These are phyloP conservation scores for Florisuga fusca DNA, from an alignment of 2,797 vertebrate species.

Conservation along the genomic window DNA sequence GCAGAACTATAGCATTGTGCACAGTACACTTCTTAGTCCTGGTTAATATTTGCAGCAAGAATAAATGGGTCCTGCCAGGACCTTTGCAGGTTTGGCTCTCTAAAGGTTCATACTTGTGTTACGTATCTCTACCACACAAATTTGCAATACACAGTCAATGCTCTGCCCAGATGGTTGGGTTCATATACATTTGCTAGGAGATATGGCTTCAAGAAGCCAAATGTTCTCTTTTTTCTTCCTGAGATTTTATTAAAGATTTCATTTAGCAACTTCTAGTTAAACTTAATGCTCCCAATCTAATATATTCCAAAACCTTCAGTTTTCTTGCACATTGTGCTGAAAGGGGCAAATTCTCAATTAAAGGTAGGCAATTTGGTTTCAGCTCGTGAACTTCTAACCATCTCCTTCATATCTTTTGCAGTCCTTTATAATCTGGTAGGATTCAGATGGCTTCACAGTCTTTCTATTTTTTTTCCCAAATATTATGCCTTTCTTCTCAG, in stretches of 20 bases:
- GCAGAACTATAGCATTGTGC: fast-evolving
- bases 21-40: fast-evolving
- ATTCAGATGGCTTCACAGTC: not conserved
- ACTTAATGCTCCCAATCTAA: not conserved
- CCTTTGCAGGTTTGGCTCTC: not conserved
- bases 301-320: not conserved
- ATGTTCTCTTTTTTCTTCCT: not conserved
- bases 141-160: not conserved
- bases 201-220: not conserved
- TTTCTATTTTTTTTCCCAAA: not conserved
- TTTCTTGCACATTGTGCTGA: not conserved
- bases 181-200: not conserved
- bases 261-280: not conserved
- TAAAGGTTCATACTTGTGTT: not conserved
- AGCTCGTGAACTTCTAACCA: not conserved
- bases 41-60: not conserved
- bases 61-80: not conserved
- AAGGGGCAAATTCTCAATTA: not conserved
- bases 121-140: not conserved
- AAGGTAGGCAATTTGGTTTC: not conserved
- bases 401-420: not conserved
- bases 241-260: not conserved
- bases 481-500: not conserved
- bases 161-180: not conserved
- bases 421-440: not conserved